Evolutionary conservation across 2,888 invertebrate genomes (phyloP).

Genomic region (Colletes collaris): DNA sequence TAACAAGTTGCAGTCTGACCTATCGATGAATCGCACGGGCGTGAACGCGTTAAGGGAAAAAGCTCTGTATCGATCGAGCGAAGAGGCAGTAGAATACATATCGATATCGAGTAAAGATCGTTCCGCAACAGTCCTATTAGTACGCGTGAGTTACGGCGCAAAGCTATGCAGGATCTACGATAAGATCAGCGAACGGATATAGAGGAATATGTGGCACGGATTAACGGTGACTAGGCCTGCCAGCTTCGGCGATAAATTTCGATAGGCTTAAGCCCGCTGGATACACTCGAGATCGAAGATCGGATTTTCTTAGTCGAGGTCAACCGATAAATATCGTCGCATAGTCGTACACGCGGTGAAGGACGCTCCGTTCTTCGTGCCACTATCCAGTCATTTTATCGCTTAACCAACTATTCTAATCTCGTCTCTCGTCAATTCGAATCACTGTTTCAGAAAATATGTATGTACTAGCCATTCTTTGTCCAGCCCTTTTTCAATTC

Average conservation of each 20-base stretch:
- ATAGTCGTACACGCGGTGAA: slow-evolving; percentile 10
- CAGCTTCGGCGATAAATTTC: slow-evolving; percentile 58
- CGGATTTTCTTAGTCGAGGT: slow-evolving; percentile 50
- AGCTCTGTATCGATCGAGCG: not conserved
- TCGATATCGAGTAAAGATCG: slow-evolving; percentile 57
- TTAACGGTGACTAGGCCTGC: slow-evolving; percentile 47
- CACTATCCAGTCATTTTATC: not conserved
- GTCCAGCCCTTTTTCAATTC: too few species aligned
- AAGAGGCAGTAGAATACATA: slow-evolving; percentile 13
- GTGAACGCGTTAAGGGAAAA: not conserved
- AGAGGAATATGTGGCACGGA: slow-evolving; percentile 52
- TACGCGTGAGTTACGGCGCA: slow-evolving; percentile 54
- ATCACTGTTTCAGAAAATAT: too few species aligned
- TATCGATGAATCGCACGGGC: not conserved
- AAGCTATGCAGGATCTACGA: slow-evolving; percentile 55
- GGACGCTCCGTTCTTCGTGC: slow-evolving; percentile 11
- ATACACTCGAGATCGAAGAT: slow-evolving; percentile 53
- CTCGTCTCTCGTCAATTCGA: too few species aligned
- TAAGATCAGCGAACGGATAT: slow-evolving; percentile 53
- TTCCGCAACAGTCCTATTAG: slow-evolving; percentile 59
- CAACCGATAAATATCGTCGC: slow-evolving; percentile 27
- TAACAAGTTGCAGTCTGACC: too few species aligned
- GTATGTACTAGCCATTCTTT: too few species aligned
- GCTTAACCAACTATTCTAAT: too few species aligned
- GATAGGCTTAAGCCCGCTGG: slow-evolving; percentile 50